These are phyloP conservation scores for Acrobasis repandana DNA, from an alignment of 2,888 invertebrate genomes.

Conservation along the genomic window DNA sequence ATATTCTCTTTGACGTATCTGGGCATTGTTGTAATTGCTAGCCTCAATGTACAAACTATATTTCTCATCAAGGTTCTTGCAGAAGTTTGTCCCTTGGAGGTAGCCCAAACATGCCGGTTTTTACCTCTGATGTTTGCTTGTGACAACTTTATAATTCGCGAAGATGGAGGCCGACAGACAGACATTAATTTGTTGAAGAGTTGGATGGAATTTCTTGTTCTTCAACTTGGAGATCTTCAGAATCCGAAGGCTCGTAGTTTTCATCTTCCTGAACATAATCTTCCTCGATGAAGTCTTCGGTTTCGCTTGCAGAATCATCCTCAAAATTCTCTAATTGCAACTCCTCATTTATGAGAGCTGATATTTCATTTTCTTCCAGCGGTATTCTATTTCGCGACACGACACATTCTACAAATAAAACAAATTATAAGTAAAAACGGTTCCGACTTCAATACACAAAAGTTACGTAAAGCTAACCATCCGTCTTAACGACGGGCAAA, in stretches of 20 bases:
- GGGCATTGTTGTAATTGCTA: constrained; percentile 1
- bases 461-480: constrained; percentile 27
- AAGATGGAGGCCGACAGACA: constrained; percentile 8
- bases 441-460: neutral
- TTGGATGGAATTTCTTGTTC: neutral
- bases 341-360: neutral
- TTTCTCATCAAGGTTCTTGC: too few species aligned
- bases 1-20: constrained; percentile 1
- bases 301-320: constrained; percentile 20
- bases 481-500: constrained; percentile 30
- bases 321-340: neutral
- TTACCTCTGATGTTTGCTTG: constrained; percentile 24
- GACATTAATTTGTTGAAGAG: neutral
- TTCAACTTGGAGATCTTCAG: constrained; percentile 22
- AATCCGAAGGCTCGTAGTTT: constrained; percentile 27
- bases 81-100: constrained; percentile 13
- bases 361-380: neutral
- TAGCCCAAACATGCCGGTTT: constrained; percentile 25
- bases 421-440: neutral
- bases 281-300: constrained; percentile 27
- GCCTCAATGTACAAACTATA: too few species aligned
- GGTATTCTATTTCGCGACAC: neutral
- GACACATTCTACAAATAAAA: neutral
- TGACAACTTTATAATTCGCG: constrained; percentile 19
- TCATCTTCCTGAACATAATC: constrained; percentile 29